Conservation (phyloP, 2,888 invertebrate genomes). For the Lymantria dispar region DNA sequence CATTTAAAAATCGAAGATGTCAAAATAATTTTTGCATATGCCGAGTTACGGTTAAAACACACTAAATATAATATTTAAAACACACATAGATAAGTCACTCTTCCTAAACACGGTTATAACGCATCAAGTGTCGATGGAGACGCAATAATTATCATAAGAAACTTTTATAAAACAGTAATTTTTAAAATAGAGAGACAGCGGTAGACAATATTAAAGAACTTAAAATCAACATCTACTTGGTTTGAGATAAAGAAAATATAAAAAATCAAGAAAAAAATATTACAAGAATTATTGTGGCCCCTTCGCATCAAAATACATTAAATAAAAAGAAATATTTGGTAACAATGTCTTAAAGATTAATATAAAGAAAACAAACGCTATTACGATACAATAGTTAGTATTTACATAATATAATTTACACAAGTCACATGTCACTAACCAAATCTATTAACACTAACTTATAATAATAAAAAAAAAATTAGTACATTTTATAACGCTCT, state of each 20-base stretch:
- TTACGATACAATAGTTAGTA: slow-evolving; percentile 52
- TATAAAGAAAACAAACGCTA: slow-evolving; percentile 38
- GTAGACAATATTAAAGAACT: slow-evolving; percentile 5
- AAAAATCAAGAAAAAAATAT: background rate
- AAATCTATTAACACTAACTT: slow-evolving; percentile 58
- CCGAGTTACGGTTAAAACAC: slow-evolving; percentile 20
- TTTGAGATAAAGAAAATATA: slow-evolving; percentile 4
- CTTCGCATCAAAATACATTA: slow-evolving; percentile 44
- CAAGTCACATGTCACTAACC: slow-evolving; percentile 65
- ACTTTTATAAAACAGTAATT: background rate
- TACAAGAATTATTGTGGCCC: slow-evolving; percentile 27
- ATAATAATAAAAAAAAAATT: slow-evolving; percentile 18
- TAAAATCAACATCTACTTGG: too few relatives aligned
- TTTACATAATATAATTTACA: slow-evolving; percentile 57
- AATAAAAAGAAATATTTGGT: slow-evolving; percentile 80
- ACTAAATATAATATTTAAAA: slow-evolving; percentile 5
- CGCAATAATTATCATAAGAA: slow-evolving; percentile 9
- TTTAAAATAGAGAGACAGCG: slow-evolving; percentile 14
- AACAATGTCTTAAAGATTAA: slow-evolving; percentile 70
- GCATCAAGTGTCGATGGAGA: slow-evolving; percentile 17
- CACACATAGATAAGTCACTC: slow-evolving; percentile 32
- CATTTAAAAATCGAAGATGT: slow-evolving; percentile 9
- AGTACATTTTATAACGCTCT: slow-evolving; percentile 31
- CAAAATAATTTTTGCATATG: slow-evolving; percentile 10
- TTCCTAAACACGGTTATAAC: slow-evolving; percentile 32